A percentile compares a stretch with the other conserved stretches of the same genome.
Evolutionary conservation across 1,140 invertebrate species (phyloP).

Genomic region (Bilobella aurantiaca): DNA sequence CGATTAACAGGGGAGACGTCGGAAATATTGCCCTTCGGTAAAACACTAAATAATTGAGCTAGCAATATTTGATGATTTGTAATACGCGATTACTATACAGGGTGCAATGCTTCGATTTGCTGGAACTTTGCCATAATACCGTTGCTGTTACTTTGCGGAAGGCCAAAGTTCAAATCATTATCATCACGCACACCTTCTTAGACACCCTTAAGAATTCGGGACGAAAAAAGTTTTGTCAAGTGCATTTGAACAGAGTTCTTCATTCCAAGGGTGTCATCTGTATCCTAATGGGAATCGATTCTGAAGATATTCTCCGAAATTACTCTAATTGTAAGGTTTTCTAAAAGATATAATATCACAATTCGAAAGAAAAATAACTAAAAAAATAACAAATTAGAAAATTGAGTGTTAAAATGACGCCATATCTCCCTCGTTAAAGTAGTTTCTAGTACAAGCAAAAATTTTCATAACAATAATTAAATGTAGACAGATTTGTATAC

Average conservation of each 20-base stretch:
- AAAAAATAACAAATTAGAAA: background rate
- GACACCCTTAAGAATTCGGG: background rate
- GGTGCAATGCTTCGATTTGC: background rate
- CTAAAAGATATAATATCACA: too few species aligned
- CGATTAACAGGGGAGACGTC: background rate
- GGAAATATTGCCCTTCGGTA: background rate
- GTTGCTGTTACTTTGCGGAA: background rate
- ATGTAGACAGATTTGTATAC: background rate
- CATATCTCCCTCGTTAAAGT: too few species aligned
- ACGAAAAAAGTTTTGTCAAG: background rate
- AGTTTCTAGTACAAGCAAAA: too few species aligned
- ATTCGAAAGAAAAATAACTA: background rate
- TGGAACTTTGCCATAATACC: background rate
- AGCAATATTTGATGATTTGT: background rate
- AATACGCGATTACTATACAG: background rate
- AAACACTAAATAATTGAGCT: background rate
- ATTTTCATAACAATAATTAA: too few species aligned
- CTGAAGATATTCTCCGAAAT: background rate
- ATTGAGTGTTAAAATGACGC: too few species aligned
- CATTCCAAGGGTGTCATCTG: background rate
- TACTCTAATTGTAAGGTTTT: background rate
- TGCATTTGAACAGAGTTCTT: background rate
- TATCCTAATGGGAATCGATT: background rate
- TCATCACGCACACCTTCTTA: background rate
- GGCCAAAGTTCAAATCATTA: background rate